phyloP scores from a whole-genome alignment of 2,797 vertebrate species.

The Discoglossus pictus region DNA sequence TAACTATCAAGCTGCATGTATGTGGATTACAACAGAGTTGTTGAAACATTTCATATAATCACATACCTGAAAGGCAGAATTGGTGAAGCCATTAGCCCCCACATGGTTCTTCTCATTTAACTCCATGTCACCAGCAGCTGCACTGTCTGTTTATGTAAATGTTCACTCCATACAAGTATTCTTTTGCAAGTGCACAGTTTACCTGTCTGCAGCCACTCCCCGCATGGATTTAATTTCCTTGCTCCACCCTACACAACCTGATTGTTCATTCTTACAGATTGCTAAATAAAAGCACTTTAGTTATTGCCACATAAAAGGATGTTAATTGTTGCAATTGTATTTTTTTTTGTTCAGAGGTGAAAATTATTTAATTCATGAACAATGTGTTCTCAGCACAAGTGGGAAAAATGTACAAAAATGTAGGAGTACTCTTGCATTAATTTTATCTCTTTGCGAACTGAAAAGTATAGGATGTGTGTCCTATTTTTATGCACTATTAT shows the following conservation, averaged over 20 bases:
- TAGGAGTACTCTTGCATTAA: no score
- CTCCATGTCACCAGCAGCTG: constrained; percentile 42
- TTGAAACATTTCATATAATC: background rate
- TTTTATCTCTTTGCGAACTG: no score
- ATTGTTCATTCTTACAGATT: constrained; percentile 26
- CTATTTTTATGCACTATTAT: no score
- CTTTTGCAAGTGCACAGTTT: background rate
- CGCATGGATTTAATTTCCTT: background rate
- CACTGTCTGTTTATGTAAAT: constrained; percentile 22
- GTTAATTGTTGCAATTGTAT: background rate
- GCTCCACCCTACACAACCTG: constrained; percentile 56
- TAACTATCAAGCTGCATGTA: no score
- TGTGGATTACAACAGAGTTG: no score
- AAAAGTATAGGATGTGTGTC: no score
- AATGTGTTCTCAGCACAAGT: background rate
- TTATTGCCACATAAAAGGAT: constrained; percentile 27
- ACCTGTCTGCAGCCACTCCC: constrained; percentile 35
- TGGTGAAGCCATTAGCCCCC: constrained; percentile 46
- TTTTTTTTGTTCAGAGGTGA: background rate
- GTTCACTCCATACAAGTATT: background rate
- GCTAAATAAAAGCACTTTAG: constrained; percentile 14
- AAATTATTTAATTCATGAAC: background rate
- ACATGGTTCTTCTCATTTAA: constrained; percentile 3
- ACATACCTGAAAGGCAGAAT: constrained; percentile 69
- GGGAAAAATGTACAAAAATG: no score